These are phyloP conservation scores for Solea solea DNA, from an alignment of 2,113 vertebrate genomes.

Conservation along the genomic window DNA sequence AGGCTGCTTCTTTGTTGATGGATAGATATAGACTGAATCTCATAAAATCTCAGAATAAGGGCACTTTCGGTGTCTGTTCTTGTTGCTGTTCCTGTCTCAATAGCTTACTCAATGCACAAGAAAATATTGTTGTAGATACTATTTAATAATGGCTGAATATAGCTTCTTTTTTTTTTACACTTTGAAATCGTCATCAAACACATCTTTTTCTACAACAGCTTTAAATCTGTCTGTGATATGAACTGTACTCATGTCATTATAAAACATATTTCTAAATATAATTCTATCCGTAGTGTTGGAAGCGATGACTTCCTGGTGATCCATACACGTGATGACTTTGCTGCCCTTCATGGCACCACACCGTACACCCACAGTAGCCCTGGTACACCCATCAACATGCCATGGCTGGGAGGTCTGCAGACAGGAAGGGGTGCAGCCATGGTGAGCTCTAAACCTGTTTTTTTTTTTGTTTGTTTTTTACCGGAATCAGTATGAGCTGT, in stretches of 20 bases:
- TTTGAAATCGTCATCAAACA: background rate
- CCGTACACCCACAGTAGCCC: constrained; percentile 95
- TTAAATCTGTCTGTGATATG: background rate
- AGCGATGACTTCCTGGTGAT: constrained; percentile 94
- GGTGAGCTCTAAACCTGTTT: constrained; percentile 79
- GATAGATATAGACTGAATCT: background rate
- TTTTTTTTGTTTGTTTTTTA: background rate
- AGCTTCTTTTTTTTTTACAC: too few relatives aligned
- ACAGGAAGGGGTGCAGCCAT: constrained; percentile 95
- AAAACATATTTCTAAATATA: background rate
- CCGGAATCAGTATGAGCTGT: background rate
- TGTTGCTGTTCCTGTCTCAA: background rate
- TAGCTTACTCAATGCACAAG: background rate
- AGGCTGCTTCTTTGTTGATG: background rate
- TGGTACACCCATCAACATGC: constrained; percentile 97
- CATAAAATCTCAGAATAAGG: background rate
- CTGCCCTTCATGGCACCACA: constrained; percentile 89
- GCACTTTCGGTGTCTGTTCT: background rate
- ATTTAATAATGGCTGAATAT: too few relatives aligned
- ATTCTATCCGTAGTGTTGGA: constrained; percentile 60
- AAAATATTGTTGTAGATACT: background rate
- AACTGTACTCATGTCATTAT: background rate
- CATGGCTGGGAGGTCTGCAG: constrained; percentile 94
- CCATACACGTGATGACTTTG: constrained; percentile 90
- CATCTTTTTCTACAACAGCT: background rate